These are phyloP conservation scores for Congeria kusceri DNA, from an alignment of 2,888 invertebrate species.

Conservation along the genomic window DNA sequence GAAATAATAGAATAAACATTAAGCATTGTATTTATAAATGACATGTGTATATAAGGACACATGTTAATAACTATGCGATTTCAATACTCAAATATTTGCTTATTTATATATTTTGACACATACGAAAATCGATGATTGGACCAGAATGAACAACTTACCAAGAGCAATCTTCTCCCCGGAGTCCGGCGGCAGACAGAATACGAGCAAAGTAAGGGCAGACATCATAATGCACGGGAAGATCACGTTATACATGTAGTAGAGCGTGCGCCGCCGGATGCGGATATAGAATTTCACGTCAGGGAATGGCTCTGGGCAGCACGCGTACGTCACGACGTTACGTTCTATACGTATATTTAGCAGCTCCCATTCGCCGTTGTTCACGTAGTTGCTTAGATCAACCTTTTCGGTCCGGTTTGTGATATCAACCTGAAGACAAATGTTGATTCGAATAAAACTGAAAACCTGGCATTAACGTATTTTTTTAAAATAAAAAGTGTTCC, in stretches of 20 bases:
- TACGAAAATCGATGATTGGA: too few relatives aligned
- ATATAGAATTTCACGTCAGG: conserved; percentile 84
- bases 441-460: too few relatives aligned
- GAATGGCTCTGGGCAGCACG: conserved; percentile 83
- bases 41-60: too few relatives aligned
- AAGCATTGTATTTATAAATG: too few relatives aligned
- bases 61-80: too few relatives aligned
- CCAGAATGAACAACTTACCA: conserved; percentile 65
- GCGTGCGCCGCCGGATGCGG: conserved; percentile 86
- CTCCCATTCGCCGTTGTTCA: conserved; percentile 84
- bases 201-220: conserved; percentile 88
- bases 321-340: conserved; percentile 82
- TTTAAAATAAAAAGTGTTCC: too few relatives aligned
- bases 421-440: conserved; percentile 71
- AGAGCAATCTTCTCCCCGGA: conserved; percentile 87
- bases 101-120: too few relatives aligned
- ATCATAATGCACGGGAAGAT: conserved; percentile 88
- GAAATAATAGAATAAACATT: too few relatives aligned
- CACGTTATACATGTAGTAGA: conserved; percentile 87
- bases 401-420: conserved; percentile 79
- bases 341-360: conserved; percentile 77
- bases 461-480: too few relatives aligned
- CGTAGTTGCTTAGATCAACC: conserved; percentile 83
- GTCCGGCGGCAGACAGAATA: conserved; percentile 87
- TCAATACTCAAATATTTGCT: too few relatives aligned